These are phyloP conservation scores for Pyrgilauda ruficollis DNA, from an alignment of 2,113 vertebrate genomes.

Conservation along the genomic window DNA sequence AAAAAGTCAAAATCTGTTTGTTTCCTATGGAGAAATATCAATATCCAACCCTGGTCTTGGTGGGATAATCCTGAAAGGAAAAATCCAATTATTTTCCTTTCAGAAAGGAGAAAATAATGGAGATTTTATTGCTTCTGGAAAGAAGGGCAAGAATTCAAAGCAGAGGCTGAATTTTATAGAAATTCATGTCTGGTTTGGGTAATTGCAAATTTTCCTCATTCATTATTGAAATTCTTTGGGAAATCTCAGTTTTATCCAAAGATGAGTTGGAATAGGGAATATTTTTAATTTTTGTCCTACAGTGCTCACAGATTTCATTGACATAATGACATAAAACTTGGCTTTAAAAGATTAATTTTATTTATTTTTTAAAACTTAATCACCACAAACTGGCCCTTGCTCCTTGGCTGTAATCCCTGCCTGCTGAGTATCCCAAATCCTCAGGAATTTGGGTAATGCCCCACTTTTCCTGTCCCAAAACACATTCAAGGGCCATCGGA, in stretches of 20 bases:
- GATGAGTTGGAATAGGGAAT: background rate
- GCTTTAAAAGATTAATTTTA: background rate
- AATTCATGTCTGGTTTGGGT: background rate
- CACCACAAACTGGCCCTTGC: background rate
- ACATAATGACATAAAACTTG: background rate
- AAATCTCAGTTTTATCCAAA: background rate
- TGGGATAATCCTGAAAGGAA: background rate
- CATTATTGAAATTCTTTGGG: background rate
- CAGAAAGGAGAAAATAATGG: background rate
- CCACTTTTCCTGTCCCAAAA: background rate
- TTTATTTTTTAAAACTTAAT: background rate
- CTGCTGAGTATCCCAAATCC: background rate
- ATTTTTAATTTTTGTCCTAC: background rate
- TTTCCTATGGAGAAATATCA: background rate
- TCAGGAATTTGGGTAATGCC: rapidly evolving
- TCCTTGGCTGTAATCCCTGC: too few species aligned
- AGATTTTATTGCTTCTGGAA: background rate
- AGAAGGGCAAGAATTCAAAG: background rate
- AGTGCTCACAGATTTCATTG: background rate
- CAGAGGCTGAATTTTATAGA: background rate
- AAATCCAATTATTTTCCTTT: background rate
- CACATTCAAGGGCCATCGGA: background rate
- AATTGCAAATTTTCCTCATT: background rate
- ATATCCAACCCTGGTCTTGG: background rate
- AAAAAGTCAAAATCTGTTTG: background rate